Evolutionary conservation across 2,888 invertebrate genomes (phyloP).

Genomic region (Chaetoderma sp.): DNA sequence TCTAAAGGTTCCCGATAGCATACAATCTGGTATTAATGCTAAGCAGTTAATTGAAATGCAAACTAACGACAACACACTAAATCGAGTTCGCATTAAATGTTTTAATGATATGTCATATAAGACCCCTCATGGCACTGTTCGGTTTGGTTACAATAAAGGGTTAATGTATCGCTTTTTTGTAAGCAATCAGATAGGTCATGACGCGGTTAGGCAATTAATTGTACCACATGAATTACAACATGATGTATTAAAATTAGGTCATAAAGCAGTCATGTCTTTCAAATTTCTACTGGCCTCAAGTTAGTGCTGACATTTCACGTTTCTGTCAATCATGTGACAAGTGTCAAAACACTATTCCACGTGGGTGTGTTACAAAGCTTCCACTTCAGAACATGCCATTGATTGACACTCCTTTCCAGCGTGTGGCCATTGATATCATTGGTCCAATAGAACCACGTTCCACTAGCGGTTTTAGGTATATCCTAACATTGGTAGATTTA

Average conservation of each 20-base stretch:
- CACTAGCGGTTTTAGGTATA: conserved; percentile 33
- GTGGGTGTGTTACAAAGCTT: conserved; percentile 28
- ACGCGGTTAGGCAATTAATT: too few species aligned
- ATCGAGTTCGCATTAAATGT: too few species aligned
- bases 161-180: too few species aligned
- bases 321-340: conserved; percentile 38
- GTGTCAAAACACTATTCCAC: conserved; percentile 30
- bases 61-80: too few species aligned
- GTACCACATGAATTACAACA: too few species aligned
- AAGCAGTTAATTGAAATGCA: too few species aligned
- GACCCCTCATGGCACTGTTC: too few species aligned
- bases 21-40: too few species aligned
- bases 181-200: conserved; percentile 30
- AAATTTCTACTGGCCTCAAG: conserved; percentile 37
- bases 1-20: too few species aligned
- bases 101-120: too few species aligned
- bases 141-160: too few species aligned
- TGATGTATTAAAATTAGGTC: too few species aligned
- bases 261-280: conserved; percentile 21
- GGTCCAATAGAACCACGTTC: conserved; percentile 37
- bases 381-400: conserved; percentile 31
- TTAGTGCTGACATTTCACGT: conserved; percentile 24
- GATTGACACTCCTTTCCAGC: conserved; percentile 33
- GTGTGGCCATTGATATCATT: conserved; percentile 41
- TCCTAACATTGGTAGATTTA: conserved; percentile 32